These are phyloP conservation scores for Plusia festucae DNA, from an alignment of 2,888 invertebrate genomes.

Conservation along the genomic window DNA sequence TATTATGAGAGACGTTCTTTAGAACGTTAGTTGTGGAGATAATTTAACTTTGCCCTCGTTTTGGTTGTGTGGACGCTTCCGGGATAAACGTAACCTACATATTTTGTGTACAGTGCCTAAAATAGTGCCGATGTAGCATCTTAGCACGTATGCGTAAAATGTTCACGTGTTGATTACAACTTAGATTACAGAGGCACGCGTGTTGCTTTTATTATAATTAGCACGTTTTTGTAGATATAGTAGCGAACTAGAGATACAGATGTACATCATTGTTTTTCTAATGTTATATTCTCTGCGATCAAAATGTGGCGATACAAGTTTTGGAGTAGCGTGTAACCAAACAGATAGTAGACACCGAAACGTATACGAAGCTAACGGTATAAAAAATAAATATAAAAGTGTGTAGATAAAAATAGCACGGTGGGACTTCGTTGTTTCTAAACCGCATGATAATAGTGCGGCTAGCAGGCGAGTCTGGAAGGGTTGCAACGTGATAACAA, in stretches of 20 bases:
- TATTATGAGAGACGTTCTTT: constrained; percentile 20
- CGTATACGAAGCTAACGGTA: constrained; percentile 45
- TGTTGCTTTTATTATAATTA: neutral
- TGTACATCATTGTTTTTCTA: constrained; percentile 17
- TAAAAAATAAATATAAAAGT: constrained; percentile 51
- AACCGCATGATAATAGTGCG: constrained; percentile 62
- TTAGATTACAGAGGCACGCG: neutral
- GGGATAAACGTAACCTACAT: constrained; percentile 52
- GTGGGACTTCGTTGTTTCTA: constrained; percentile 58
- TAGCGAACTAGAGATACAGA: neutral
- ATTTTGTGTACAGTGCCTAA: constrained; percentile 35
- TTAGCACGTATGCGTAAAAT: neutral
- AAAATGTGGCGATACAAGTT: constrained; percentile 51
- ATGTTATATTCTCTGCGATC: constrained; percentile 6
- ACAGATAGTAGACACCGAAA: constrained; percentile 31
- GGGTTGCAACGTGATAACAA: constrained; percentile 63
- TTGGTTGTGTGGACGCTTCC: constrained; percentile 41
- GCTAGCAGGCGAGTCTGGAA: constrained; percentile 42
- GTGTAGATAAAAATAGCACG: constrained; percentile 67
- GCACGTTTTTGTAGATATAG: neutral
- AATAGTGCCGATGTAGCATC: constrained; percentile 35
- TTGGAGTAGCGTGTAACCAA: constrained; percentile 22
- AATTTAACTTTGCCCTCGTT: constrained; percentile 28
- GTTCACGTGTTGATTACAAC: constrained; percentile 11
- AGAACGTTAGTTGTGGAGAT: constrained; percentile 27